Evolutionary conservation across 2,113 vertebrate genomes (phyloP), one percentile per base, ranked within the genome.

Genomic region (Hiodon alosoides): DNA sequence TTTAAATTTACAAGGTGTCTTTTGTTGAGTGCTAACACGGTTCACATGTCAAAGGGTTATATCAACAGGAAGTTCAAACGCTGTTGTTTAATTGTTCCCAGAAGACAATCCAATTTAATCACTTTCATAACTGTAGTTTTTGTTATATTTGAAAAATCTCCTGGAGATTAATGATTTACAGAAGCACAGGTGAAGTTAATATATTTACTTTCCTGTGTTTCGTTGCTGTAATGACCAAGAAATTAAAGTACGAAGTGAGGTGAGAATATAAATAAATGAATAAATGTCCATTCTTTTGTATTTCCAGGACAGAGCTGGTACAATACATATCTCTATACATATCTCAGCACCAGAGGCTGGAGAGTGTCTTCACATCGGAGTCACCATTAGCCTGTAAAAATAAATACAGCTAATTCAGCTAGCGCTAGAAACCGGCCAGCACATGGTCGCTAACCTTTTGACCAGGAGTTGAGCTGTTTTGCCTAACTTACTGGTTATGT

Each of bases 401-500:
- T 89, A 90, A 91, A 90, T 90, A 79, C 84, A 78, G 79, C 83
- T 88, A 83, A 90, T 89, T 89, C 84, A 74, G 74, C 60, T 69
- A 83, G 84, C 69, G 80, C 58, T 77, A 79, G 64, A 68, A 87
- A 87, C 83, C 83, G 71, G 73, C 77, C 79, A 62, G 79, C 89
- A 90, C 90, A 90, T 89, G 88, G 89, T 73, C 46, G 53, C 5
- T 86, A 84, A 90, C 89, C 90, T 77, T 75, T 2, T 70, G 85
- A 86, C 84, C 76, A 66, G 54, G 2, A 81, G 77, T 82, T 78
- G 78, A 83, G 84, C 85, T 85, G 83, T 10, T 81, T 83, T 77
- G 85, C 79, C 5, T 80, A 74, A 80, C 76, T 77, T 46, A 67
- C 73, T 55, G 79, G 81, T 77, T 86, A 55, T 89, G 85, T 91